Evolutionary conservation across 2,797 vertebrate genomes (phyloP).

Genomic region (Oreonectes daqikongensis): DNA sequence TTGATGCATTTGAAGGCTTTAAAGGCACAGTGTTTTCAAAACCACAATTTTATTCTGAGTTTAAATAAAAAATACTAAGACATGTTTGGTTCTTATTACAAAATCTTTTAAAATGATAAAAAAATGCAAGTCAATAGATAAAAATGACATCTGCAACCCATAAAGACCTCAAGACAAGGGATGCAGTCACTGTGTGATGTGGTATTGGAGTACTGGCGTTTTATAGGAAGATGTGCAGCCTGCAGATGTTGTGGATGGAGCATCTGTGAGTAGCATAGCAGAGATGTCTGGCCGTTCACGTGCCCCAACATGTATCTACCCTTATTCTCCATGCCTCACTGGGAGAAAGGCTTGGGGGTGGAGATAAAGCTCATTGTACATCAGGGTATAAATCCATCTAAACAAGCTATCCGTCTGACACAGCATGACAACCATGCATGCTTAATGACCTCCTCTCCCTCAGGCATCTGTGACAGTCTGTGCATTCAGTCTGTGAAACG

Average conservation of each 20-base stretch:
- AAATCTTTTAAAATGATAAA: neutral
- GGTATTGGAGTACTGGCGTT: conserved; percentile 18
- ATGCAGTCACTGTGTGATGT: conserved; percentile 39
- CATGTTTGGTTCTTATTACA: neutral
- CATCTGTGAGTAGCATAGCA: conserved; percentile 49
- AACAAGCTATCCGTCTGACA: conserved; percentile 50
- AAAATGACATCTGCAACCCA: conserved; percentile 24
- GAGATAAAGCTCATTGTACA: conserved; percentile 51
- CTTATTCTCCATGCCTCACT: conserved; percentile 34
- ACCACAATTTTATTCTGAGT: neutral
- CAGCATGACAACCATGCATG: conserved; percentile 52
- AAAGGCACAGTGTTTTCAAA: neutral
- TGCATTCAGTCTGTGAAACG: conserved; percentile 41
- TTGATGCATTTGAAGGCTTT: neutral
- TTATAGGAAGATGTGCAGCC: conserved; percentile 37
- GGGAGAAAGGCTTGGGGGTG: conserved; percentile 39
- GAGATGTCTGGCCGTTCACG: conserved; percentile 45
- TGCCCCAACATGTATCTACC: conserved; percentile 42
- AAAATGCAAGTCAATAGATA: neutral
- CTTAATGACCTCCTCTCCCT: conserved; percentile 51
- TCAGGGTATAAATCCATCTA: conserved; percentile 48
- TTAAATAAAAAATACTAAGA: no score
- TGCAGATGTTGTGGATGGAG: conserved; percentile 50
- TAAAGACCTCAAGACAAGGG: conserved; percentile 35
- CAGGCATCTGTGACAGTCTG: conserved; percentile 51